Evolutionary conservation across 2,888 invertebrate genomes (phyloP).

Genomic region (Heteromyza rotundicornis): DNA sequence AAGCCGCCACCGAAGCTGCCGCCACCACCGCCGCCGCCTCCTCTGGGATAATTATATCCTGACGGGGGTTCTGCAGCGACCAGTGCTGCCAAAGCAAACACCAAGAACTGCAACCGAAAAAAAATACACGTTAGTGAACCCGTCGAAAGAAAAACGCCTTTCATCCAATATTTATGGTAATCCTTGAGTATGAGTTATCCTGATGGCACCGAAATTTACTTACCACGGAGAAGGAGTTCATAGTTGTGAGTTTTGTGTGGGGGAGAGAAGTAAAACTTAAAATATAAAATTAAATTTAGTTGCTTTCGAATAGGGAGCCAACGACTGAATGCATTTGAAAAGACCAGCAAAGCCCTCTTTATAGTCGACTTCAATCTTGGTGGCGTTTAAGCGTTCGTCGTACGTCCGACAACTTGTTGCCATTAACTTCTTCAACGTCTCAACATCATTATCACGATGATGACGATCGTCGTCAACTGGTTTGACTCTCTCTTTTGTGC

Average conservation of each 20-base stretch:
- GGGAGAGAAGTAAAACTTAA: slow-evolving; percentile 59
- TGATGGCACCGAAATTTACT: slow-evolving; percentile 42
- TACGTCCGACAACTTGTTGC: slow-evolving; percentile 23
- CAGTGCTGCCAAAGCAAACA: slow-evolving; percentile 79
- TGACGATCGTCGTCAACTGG: not conserved
- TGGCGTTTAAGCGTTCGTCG: slow-evolving; percentile 25
- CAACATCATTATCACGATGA: slow-evolving; percentile 3
- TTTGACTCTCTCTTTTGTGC: not conserved
- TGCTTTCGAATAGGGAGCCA: slow-evolving; percentile 63
- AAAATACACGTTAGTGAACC: slow-evolving; percentile 17
- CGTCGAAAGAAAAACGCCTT: slow-evolving; percentile 15
- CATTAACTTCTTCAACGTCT: slow-evolving; percentile 29
- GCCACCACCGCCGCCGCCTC: slow-evolving; percentile 65
- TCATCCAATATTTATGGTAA: not conserved
- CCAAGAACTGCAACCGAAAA: slow-evolving; percentile 74
- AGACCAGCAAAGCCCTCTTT: slow-evolving; percentile 60
- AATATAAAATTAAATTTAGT: slow-evolving; percentile 59
- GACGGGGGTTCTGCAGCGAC: slow-evolving; percentile 77
- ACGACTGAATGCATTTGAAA: slow-evolving; percentile 63
- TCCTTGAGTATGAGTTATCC: not conserved
- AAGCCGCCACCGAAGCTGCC: slow-evolving; percentile 60
- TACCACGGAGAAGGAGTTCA: slow-evolving; percentile 65
- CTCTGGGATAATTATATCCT: slow-evolving; percentile 78
- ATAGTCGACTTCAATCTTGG: slow-evolving; percentile 47
- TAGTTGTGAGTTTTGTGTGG: slow-evolving; percentile 60